phyloP scores from a whole-genome alignment of 2,797 vertebrate genomes.

The Percopsis omiscomaycus region DNA sequence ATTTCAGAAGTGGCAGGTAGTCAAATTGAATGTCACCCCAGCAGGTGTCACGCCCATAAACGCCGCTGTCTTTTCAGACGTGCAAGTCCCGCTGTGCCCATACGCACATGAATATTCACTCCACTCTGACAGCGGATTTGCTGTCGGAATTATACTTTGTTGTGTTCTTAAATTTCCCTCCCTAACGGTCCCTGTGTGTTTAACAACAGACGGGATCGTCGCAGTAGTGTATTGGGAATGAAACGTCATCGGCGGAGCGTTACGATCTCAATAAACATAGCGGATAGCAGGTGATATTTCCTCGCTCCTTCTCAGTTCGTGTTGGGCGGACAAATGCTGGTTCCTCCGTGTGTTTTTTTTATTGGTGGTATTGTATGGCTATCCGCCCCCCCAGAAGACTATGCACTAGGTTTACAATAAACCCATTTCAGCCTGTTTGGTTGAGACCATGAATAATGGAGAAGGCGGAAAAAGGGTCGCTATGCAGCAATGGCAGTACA shows the following conservation, averaged over 20 bases:
- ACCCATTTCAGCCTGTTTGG: slow-evolving; percentile 73
- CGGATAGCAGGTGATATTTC: slow-evolving; percentile 4
- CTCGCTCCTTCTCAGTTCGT: slow-evolving; percentile 52
- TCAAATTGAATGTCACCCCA: slow-evolving; percentile 71
- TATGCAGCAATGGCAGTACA: slow-evolving; percentile 69
- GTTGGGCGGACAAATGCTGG: slow-evolving; percentile 34
- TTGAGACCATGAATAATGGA: slow-evolving; percentile 77
- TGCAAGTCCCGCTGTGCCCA: slow-evolving; percentile 31
- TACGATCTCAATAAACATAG: slow-evolving; percentile 17
- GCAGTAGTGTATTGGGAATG: slow-evolving; percentile 3
- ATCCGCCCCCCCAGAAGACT: slow-evolving; percentile 31
- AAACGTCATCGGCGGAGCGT: too few relatives aligned
- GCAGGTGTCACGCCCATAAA: slow-evolving; percentile 58
- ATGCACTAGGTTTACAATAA: slow-evolving; percentile 69
- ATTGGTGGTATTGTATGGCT: slow-evolving; percentile 33
- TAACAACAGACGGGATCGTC: slow-evolving; percentile 13
- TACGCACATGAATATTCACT: slow-evolving; percentile 7
- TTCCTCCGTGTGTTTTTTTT: slow-evolving; percentile 42
- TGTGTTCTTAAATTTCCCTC: slow-evolving; percentile 26
- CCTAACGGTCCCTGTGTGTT: slow-evolving; percentile 35
- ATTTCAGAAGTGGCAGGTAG: slow-evolving; percentile 47
- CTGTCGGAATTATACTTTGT: slow-evolving; percentile 19
- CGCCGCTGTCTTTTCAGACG: slow-evolving; percentile 41
- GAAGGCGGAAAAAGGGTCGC: slow-evolving; percentile 75
- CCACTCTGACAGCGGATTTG: slow-evolving; percentile 22